phyloP scores from a whole-genome alignment of 2,888 invertebrate species.

The Villa cingulata region DNA sequence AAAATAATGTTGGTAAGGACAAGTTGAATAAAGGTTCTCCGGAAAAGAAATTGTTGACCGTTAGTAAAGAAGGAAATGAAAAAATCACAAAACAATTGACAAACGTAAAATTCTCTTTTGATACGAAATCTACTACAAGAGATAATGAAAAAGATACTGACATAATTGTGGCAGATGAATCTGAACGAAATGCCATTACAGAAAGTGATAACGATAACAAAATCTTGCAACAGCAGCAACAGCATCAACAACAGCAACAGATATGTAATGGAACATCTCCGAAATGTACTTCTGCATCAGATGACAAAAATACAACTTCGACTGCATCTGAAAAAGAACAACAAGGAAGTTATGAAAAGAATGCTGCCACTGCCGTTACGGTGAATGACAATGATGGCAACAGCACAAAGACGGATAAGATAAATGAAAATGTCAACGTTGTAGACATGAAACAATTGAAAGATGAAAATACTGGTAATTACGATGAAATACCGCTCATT shows the following conservation, averaged over 20 bases:
- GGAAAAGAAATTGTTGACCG: not conserved
- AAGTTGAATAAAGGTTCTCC: not conserved
- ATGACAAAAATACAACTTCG: not conserved
- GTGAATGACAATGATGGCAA: not conserved
- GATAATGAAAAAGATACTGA: not conserved
- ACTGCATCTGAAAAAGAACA: not conserved
- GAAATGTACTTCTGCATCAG: not conserved
- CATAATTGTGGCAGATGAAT: not conserved
- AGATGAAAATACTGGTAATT: conserved; percentile 7
- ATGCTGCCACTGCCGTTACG: not conserved
- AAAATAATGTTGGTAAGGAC: not conserved
- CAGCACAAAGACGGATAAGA: not conserved
- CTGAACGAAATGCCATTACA: not conserved
- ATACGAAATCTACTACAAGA: not conserved
- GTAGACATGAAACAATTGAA: conserved; percentile 1
- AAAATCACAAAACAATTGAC: conserved; percentile 9
- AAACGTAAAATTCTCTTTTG: conserved; percentile 6
- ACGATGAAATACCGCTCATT: conserved; percentile 7
- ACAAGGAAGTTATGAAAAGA: not conserved
- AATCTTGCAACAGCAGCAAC: not conserved
- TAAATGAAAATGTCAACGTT: conserved; percentile 7
- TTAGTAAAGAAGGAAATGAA: not conserved
- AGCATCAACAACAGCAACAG: not conserved
- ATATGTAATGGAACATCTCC: not conserved
- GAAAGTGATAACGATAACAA: not conserved